These are phyloP conservation scores for Aurelia coerulea DNA, from an alignment of 30 jellyfish, hydroid and myxozoan genomes.

Conservation along the genomic window DNA sequence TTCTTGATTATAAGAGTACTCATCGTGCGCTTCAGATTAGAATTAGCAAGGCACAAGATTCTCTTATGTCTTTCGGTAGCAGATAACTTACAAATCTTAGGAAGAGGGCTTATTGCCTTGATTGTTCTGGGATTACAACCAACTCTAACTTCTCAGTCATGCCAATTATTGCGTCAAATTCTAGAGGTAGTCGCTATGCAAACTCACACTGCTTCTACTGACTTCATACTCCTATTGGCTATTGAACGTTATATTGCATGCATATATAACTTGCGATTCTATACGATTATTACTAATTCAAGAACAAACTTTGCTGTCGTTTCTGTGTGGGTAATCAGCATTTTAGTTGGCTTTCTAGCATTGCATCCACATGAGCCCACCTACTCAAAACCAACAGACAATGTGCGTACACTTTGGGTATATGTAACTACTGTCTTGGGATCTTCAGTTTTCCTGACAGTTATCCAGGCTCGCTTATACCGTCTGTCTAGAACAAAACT, in stretches of 20 bases:
- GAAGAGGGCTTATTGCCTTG: not conserved
- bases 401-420: too few relatives aligned
- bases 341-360: not conserved
- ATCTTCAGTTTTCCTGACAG: not conserved
- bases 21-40: too few relatives aligned
- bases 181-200: not conserved
- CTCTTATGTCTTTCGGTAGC: constrained; percentile 14
- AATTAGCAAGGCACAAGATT: constrained; percentile 30
- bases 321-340: too few relatives aligned
- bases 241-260: constrained; percentile 20
- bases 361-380: not conserved
- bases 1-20: too few relatives aligned
- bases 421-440: not conserved
- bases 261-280: too few relatives aligned
- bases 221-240: constrained; percentile 9
- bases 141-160: not conserved
- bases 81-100: not conserved
- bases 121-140: not conserved
- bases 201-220: not conserved
- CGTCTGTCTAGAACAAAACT: too few relatives aligned
- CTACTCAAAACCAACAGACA: too few relatives aligned
- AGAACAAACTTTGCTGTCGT: too few relatives aligned
- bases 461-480: not conserved
- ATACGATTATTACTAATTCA: too few relatives aligned
- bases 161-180: constrained; percentile 5